These are phyloP conservation scores for Agriopis leucophaearia DNA, from an alignment of 2,888 invertebrate genomes.

Conservation along the genomic window DNA sequence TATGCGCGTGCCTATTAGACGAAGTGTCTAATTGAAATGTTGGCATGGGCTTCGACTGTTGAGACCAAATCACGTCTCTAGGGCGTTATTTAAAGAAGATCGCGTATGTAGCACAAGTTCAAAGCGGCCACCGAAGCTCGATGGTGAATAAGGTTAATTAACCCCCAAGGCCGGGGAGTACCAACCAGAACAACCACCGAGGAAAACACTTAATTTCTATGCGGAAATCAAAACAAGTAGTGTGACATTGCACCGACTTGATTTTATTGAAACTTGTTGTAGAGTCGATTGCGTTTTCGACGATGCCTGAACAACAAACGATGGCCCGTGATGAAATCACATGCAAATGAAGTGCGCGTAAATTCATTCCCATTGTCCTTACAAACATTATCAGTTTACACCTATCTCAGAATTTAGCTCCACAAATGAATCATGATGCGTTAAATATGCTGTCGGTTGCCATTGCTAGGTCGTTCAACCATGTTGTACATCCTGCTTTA, in stretches of 20 bases:
- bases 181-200: slow-evolving; percentile 52
- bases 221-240: slow-evolving; percentile 57
- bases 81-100: slow-evolving; percentile 75
- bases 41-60: slow-evolving; percentile 68
- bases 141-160: slow-evolving; percentile 80
- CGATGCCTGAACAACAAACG: slow-evolving; percentile 31
- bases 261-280: slow-evolving; percentile 39
- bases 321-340: slow-evolving; percentile 19
- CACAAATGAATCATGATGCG: slow-evolving; percentile 63
- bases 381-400: neutral
- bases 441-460: slow-evolving; percentile 62
- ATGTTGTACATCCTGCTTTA: slow-evolving; percentile 56
- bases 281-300: slow-evolving; percentile 29
- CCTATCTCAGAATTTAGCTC: slow-evolving; percentile 47
- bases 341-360: slow-evolving; percentile 32
- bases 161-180: slow-evolving; percentile 74
- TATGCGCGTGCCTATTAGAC: slow-evolving; percentile 72
- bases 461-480: slow-evolving; percentile 76
- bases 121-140: slow-evolving; percentile 67
- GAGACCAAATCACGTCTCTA: slow-evolving; percentile 63
- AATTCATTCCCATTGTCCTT: slow-evolving; percentile 20
- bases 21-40: slow-evolving; percentile 69
- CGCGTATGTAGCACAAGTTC: slow-evolving; percentile 82
- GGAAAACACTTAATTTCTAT: slow-evolving; percentile 46
- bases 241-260: slow-evolving; percentile 58